Conservation (phyloP, 2,797 vertebrate species). For the Danio kyathit region DNA sequence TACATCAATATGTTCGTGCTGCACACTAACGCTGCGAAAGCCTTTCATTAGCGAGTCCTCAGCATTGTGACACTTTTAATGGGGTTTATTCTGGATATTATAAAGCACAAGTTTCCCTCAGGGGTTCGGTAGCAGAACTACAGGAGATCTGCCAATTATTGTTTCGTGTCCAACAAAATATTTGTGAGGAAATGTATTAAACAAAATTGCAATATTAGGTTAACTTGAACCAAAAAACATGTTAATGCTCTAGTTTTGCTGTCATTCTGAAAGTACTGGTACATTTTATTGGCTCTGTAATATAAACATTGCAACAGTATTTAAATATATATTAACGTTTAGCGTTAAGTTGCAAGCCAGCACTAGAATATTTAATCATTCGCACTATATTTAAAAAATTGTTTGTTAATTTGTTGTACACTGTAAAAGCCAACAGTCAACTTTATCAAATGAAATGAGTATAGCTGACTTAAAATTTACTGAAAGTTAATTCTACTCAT, state of each 20-base stretch:
- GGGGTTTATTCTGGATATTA: background rate
- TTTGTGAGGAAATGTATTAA: background rate
- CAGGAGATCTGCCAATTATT: background rate
- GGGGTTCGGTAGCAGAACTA: background rate
- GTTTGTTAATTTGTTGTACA: too few relatives aligned
- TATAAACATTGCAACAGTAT: background rate
- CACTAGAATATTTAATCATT: too few relatives aligned
- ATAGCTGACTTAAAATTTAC: too few relatives aligned
- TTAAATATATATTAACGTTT: background rate
- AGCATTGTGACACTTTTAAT: conserved; percentile 2
- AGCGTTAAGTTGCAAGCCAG: too few relatives aligned
- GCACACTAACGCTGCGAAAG: background rate
- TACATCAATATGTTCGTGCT: background rate
- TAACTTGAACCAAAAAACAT: background rate
- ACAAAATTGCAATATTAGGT: background rate
- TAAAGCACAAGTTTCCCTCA: background rate
- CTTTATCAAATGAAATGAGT: too few relatives aligned
- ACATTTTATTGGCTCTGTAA: background rate
- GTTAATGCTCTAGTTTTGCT: background rate
- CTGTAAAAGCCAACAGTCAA: too few relatives aligned
- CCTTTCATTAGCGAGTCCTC: background rate
- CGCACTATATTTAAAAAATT: too few relatives aligned
- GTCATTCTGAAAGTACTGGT: background rate
- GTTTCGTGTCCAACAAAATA: background rate
- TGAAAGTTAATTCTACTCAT: too few relatives aligned